Conservation (phyloP, 2,888 invertebrate genomes). For the Hypomecis atomaria region DNA sequence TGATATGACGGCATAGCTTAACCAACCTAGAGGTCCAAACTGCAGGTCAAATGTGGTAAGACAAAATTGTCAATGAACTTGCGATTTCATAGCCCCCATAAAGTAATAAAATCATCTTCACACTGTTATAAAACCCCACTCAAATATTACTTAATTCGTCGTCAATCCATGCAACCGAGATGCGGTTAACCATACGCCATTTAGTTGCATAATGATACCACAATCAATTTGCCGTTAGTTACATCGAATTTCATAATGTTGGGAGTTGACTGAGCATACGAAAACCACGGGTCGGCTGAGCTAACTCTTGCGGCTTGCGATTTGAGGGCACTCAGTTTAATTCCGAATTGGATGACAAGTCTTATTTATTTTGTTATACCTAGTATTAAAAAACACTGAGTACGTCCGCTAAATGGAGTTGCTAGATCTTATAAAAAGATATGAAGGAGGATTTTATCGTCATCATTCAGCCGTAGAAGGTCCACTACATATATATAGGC, state of each 20-base stretch:
- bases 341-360: too few relatives aligned
- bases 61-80: slow-evolving; percentile 1
- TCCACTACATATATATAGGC: too few relatives aligned
- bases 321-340: too few relatives aligned
- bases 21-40: too few relatives aligned
- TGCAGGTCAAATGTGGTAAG: background rate
- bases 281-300: background rate
- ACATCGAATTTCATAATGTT: slow-evolving; percentile 39
- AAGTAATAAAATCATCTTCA: slow-evolving; percentile 12
- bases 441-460: too few relatives aligned
- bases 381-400: too few relatives aligned
- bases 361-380: too few relatives aligned
- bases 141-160: slow-evolving; percentile 30
- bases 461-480: too few relatives aligned
- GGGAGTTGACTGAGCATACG: slow-evolving; percentile 18
- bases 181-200: slow-evolving; percentile 38
- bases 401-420: too few relatives aligned
- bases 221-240: slow-evolving; percentile 39
- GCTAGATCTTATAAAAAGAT: too few relatives aligned
- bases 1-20: too few relatives aligned
- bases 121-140: slow-evolving; percentile 6
- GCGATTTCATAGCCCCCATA: slow-evolving; percentile 1
- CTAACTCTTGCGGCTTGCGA: too few relatives aligned
- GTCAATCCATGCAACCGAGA: slow-evolving; percentile 29
- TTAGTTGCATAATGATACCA: slow-evolving; percentile 37